phyloP scores from a whole-genome alignment of 2,113 vertebrate species.

The Platysternon megacephalum region DNA sequence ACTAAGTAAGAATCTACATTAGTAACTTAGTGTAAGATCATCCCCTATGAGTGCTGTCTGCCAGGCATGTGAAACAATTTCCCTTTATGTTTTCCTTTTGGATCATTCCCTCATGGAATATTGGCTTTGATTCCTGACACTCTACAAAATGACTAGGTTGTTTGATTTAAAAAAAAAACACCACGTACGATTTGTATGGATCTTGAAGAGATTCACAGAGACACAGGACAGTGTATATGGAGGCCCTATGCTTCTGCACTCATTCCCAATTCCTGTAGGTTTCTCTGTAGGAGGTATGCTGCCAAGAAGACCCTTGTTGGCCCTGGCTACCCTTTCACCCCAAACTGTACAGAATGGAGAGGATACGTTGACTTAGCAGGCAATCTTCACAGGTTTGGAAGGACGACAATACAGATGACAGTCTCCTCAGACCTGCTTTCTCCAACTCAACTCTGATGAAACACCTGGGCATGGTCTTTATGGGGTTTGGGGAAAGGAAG shows the following conservation, averaged over 20 bases:
- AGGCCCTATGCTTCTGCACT: not conserved
- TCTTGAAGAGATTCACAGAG: not conserved
- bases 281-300: not conserved
- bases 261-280: not conserved
- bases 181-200: not conserved
- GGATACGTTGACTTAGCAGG: not conserved
- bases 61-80: not conserved
- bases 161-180: not conserved
- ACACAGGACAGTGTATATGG: not conserved
- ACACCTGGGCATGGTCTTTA: not conserved
- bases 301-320: not conserved
- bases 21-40: not conserved
- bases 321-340: not conserved
- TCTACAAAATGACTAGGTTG: not conserved
- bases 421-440: not conserved
- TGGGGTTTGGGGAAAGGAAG: not conserved
- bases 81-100: not conserved
- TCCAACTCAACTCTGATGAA: not conserved
- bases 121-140: not conserved
- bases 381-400: not conserved
- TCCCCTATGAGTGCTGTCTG: not conserved
- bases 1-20: not conserved
- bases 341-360: not conserved
- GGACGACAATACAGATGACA: not conserved
- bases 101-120: not conserved